Base-by-base conservation (phyloP, 2,888 invertebrate species). In the Eupithecia dodoneata region DNA sequence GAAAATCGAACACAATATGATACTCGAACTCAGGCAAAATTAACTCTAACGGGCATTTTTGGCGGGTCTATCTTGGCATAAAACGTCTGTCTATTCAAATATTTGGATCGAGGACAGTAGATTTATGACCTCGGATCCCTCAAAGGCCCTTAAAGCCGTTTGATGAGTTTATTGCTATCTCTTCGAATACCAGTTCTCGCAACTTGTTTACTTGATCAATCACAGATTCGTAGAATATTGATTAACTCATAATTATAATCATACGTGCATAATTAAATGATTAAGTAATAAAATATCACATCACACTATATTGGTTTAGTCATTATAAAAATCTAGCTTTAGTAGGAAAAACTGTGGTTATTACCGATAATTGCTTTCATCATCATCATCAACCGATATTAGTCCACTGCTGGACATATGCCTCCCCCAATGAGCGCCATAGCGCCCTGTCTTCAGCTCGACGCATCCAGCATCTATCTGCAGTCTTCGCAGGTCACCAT, bases 191-290 rank as follows among this genome's bases (percentile, higher is more conserved):
- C 63, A 71, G 70, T 74, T 73, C 77, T 71, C 63, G 67, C 67
- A 81, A 74, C 73, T 71, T 30, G 72, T 86, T 84, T 81, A 79
- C 78, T 78, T 83, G 79, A 86, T 86, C 84, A 85, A 87, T 87
- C 85, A 87, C 81, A 83, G 79, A 84, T 85, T 83, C 83, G 82
- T 81, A 84, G 81, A 81, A 84, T 75, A 81, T 86, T 86, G 82
- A 87, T 86, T 85, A 84, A 83, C 81, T 82, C 81, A 80, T 86
- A 86, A 86, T 87, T 85, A 78, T 87, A 86, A 86, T 87, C 85
- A 78, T 84, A 77, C 80, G 82, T 79, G 83, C 82, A 83, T 86
- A 86, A 85, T 86, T 85, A 84, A 85, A 85, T 84, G 81, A 85
- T 85, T 87, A 84, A 80, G 74, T 82, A 77, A 81, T 86, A 85